Percentiles rank a stretch among this genome's conserved stretches.
These are phyloP conservation scores for Rhopalosiphum padi DNA, from an alignment of 1,140 invertebrate species.

Conservation along the genomic window DNA sequence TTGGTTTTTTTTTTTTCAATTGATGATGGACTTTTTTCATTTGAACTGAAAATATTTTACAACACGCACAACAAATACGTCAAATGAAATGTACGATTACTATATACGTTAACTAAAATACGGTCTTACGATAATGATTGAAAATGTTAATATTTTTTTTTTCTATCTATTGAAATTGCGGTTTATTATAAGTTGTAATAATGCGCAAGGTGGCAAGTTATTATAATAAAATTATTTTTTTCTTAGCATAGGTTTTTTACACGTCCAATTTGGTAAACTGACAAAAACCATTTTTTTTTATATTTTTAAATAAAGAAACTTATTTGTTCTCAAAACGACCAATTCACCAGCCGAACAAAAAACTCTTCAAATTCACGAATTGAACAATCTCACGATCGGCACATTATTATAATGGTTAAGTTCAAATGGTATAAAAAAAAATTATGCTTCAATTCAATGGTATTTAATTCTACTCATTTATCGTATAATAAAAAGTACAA, in stretches of 20 bases:
- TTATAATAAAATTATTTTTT: too few relatives aligned
- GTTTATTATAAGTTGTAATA: too few relatives aligned
- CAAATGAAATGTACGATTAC: neutral
- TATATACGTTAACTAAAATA: too few relatives aligned
- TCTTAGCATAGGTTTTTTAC: too few relatives aligned
- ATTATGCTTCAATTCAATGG: neutral
- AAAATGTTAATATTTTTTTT: too few relatives aligned
- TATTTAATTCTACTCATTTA: neutral
- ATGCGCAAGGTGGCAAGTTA: too few relatives aligned
- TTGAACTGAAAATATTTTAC: neutral
- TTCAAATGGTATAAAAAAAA: neutral
- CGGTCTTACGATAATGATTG: too few relatives aligned
- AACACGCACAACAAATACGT: neutral
- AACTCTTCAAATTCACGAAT: neutral
- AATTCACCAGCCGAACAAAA: neutral
- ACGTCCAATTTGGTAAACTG: neutral
- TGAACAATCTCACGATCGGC: neutral
- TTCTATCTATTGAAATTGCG: too few relatives aligned
- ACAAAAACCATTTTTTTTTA: neutral
- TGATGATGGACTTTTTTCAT: neutral
- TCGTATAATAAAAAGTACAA: neutral
- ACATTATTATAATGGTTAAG: neutral
- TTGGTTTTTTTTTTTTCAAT: neutral
- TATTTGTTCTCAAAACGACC: too few relatives aligned
- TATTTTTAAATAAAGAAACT: neutral